phyloP scores from a whole-genome alignment of 2,797 vertebrate species.

The Adrianichthys oophorus region DNA sequence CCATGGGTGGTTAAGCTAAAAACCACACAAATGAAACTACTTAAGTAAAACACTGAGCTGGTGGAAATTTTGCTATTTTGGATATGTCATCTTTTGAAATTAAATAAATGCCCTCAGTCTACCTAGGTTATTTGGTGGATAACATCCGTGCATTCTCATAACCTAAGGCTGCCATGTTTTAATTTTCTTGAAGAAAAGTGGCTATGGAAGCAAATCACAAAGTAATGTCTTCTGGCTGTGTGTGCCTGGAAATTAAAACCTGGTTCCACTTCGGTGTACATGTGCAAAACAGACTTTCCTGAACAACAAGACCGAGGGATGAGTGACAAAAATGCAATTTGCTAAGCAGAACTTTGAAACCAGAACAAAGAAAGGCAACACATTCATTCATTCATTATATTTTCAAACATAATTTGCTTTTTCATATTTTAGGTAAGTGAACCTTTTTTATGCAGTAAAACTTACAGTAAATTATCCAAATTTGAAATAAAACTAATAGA shows the following conservation, averaged over 20 bases:
- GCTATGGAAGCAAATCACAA: slow-evolving; percentile 46
- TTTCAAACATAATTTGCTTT: too few species aligned
- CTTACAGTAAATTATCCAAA: too few species aligned
- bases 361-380: slow-evolving; percentile 24
- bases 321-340: slow-evolving; percentile 48
- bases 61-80: slow-evolving; percentile 23
- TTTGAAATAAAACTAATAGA: too few species aligned
- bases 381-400: slow-evolving; percentile 1
- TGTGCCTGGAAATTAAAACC: slow-evolving; percentile 68
- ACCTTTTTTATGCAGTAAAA: too few species aligned
- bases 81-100: slow-evolving; percentile 29
- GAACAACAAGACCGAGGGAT: slow-evolving; percentile 56
- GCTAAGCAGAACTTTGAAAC: slow-evolving; percentile 32
- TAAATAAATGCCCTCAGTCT: slow-evolving; percentile 32
- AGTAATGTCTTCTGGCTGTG: slow-evolving; percentile 64
- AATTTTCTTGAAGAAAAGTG: slow-evolving; percentile 42
- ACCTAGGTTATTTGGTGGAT: slow-evolving; percentile 37
- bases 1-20: neutral
- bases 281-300: slow-evolving; percentile 73
- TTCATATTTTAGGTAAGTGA: too few species aligned
- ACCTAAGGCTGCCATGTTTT: slow-evolving; percentile 45
- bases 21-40: slow-evolving; percentile 7
- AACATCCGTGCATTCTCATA: slow-evolving; percentile 53
- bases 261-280: slow-evolving; percentile 70
- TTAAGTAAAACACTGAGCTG: slow-evolving; percentile 13